phyloP scores from a whole-genome alignment of 2,113 vertebrate genomes.

The Microtus montanus region DNA sequence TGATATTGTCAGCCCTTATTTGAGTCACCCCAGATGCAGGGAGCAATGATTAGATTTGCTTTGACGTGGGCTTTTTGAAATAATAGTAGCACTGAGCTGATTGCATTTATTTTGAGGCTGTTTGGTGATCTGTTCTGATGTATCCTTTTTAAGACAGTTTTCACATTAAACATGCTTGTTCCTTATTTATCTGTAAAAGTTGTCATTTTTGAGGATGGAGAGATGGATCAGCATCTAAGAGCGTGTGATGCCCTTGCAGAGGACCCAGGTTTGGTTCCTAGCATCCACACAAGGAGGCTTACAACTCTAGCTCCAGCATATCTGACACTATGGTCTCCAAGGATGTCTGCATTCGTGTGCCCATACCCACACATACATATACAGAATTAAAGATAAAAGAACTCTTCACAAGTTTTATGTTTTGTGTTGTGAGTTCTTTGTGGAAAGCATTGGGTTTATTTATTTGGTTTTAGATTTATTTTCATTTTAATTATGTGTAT shows the following conservation, averaged over 20 bases:
- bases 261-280: not conserved
- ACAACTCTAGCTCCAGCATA: not conserved
- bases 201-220: not conserved
- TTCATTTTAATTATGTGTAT: not conserved
- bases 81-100: not conserved
- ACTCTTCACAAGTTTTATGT: not conserved
- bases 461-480: not conserved
- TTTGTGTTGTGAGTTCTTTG: not conserved
- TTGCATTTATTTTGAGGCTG: not conserved
- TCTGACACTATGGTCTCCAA: not conserved
- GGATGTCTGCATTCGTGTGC: not conserved
- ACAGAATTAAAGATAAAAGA: not conserved
- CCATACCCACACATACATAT: not conserved
- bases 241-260: not conserved
- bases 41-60: not conserved
- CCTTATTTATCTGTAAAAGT: not conserved
- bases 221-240: not conserved
- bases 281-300: not conserved
- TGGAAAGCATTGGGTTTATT: not conserved
- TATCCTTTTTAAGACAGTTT: not conserved
- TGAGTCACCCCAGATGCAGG: not conserved
- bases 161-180: not conserved
- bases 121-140: not conserved
- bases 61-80: not conserved
- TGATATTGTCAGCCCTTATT: not conserved